Conservation (phyloP, 1,140 invertebrate species). For the Sogatella furcifera region DNA sequence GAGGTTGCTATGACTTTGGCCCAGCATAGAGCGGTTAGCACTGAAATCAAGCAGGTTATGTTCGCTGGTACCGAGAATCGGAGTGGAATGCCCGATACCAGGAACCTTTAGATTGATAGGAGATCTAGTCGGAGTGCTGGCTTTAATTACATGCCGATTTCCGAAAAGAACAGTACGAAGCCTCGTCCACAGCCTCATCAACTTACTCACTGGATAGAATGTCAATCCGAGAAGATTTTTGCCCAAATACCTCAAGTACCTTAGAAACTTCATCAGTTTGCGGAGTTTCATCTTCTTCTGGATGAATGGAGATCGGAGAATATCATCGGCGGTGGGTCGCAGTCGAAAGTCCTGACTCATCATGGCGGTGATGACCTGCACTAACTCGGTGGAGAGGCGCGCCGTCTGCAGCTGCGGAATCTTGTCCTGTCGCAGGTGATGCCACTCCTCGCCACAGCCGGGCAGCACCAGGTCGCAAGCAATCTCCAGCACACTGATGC, state of each 20-base stretch:
- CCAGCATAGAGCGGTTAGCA: background rate
- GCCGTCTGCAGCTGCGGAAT: background rate
- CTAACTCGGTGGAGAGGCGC: conserved; percentile 40
- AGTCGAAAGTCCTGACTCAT: conserved; percentile 39
- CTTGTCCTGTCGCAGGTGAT: background rate
- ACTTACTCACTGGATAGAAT: background rate
- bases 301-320: conserved; percentile 27
- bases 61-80: background rate
- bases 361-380: conserved; percentile 44
- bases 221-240: background rate
- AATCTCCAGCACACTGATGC: conserved; percentile 61
- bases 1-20: background rate
- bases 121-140: background rate
- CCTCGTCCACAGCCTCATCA: background rate
- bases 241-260: background rate
- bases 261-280: background rate
- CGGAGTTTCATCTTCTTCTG: background rate
- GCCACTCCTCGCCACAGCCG: background rate
- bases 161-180: background rate
- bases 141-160: background rate
- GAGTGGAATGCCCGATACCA: background rate
- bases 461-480: conserved; percentile 60
- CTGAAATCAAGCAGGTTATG: background rate
- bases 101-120: background rate
- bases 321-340: conserved; percentile 41